A percentile compares a stretch with the other conserved stretches of the same genome.
phyloP scores from a whole-genome alignment of 2,888 invertebrate species.

The Biston stratarius region DNA sequence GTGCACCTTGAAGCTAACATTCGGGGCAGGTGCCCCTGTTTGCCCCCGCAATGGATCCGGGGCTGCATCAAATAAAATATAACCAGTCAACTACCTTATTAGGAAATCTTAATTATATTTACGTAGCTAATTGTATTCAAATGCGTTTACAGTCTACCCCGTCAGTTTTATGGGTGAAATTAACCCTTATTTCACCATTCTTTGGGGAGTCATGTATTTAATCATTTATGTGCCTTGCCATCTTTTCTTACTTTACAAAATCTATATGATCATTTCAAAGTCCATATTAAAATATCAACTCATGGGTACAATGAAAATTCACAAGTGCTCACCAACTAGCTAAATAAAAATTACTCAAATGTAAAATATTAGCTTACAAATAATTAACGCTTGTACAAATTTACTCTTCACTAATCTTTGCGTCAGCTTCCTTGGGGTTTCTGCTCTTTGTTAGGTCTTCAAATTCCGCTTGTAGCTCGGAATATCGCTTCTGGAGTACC shows the following conservation, averaged over 20 bases:
- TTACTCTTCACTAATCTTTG: constrained; percentile 52
- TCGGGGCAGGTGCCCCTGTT: no score
- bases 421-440: constrained; percentile 54
- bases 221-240: no score
- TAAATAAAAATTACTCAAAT: not conserved
- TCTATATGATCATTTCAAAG: no score
- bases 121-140: not conserved
- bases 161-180: not conserved
- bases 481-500: constrained; percentile 93
- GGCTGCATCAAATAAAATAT: no score
- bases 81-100: no score
- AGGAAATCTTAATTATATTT: not conserved
- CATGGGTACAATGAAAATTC: no score
- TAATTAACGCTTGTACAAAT: not conserved
- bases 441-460: constrained; percentile 76
- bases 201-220: no score
- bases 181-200: not conserved
- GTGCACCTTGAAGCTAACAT: no score
- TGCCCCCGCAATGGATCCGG: no score
- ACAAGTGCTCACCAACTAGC: not conserved
- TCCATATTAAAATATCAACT: no score
- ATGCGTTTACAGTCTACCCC: constrained; percentile 1
- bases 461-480: constrained; percentile 89
- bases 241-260: no score
- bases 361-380: not conserved